These are phyloP conservation scores for Equus quagga DNA, from an alignment of 2,113 vertebrate genomes.

Conservation along the genomic window DNA sequence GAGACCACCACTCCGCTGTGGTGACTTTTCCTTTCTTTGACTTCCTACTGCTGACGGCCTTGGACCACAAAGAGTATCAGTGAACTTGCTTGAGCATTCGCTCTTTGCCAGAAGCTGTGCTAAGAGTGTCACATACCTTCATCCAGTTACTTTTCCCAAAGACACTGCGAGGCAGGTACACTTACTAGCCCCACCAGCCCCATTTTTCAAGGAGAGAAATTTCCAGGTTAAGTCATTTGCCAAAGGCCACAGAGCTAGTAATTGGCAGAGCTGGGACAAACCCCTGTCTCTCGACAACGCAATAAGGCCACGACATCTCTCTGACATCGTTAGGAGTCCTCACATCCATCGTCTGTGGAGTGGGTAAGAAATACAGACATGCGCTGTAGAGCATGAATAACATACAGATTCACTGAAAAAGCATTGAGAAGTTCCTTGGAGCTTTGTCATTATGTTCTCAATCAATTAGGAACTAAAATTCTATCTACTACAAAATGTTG, in stretches of 20 bases:
- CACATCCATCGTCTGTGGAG: too few species aligned
- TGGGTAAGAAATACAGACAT: not conserved
- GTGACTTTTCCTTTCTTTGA: not conserved
- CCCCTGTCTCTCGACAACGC: not conserved
- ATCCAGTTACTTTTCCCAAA: not conserved
- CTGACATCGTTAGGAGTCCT: not conserved
- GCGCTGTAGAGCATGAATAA: not conserved
- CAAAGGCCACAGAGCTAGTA: not conserved
- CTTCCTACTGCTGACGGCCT: not conserved
- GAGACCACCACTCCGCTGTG: not conserved
- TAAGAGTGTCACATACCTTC: not conserved
- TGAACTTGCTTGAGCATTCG: not conserved
- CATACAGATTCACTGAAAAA: not conserved
- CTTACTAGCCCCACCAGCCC: rapidly evolving
- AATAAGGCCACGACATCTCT: not conserved
- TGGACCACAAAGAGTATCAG: not conserved
- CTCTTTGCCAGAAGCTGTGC: not conserved
- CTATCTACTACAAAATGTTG: not conserved
- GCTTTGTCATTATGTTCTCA: not conserved
- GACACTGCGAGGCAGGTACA: rapidly evolving
- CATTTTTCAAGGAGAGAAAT: not conserved
- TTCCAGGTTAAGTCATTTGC: not conserved
- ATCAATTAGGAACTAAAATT: not conserved
- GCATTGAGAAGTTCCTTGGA: not conserved
- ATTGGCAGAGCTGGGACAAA: not conserved